Evolutionary conservation across 2,797 vertebrate genomes (phyloP), one percentile per base, ranked within the genome.

Genomic region (Enteromius thamalakanensis): DNA sequence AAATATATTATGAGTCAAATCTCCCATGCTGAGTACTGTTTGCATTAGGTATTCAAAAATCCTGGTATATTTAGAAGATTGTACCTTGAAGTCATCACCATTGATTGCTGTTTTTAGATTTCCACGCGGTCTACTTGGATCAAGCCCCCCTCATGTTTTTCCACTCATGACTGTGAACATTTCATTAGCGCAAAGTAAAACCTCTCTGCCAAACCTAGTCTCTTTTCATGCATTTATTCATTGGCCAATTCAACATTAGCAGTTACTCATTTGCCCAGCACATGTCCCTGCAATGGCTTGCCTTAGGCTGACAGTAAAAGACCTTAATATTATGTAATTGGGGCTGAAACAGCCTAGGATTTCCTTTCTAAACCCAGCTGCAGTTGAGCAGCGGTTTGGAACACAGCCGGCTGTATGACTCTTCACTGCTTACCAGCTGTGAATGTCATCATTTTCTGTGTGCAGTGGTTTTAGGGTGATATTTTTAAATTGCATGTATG

Each of bases 101-200:
- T 45, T 67, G 45, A 29, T 34, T 32, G 23, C 12, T 67, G 17
- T 77, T 62, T 47, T 79, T 79, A 45, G 45, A 79, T 19, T 51
- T 51, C 19, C 40, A 79, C 2, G 47, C 0, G 4, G 76, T 49
- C 8, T 47, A 19, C 60, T 51, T 26, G 75, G 10, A 77, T 42
- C 34, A 42, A 26, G 21, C 62, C 2, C 78, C 65, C 47, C 17
- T 53, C 37, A 70, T 42, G 23, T 45, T 53, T 80, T 80, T 80
- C 67, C 79, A 71, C 67, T 80, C 67, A 71, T 80, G 67, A 80
- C 79, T 80, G 79, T 58, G 51, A 80, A 80, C 79, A 80, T 80
- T 70, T 80, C 79, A 80, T 80, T 80, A 80, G 37, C 7, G 37
- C 67, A 32, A 26, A 80, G 51, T 71, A 70, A 80, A 80, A 34